These are phyloP conservation scores for Ammodytes marinus DNA, from an alignment of 2,113 vertebrate species.

Conservation along the genomic window DNA sequence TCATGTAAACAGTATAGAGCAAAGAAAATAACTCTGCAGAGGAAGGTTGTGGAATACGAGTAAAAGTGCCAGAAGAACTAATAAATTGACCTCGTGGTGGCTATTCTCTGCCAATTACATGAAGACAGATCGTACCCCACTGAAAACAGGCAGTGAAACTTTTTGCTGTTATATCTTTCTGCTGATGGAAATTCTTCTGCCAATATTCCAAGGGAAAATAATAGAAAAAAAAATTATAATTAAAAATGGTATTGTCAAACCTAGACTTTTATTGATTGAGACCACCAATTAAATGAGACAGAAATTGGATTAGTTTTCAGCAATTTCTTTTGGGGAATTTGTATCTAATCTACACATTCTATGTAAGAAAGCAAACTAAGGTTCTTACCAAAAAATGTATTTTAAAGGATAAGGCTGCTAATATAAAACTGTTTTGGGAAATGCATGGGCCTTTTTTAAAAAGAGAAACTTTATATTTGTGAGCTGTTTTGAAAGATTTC, in stretches of 20 bases:
- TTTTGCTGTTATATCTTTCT: not conserved
- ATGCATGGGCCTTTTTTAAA: not conserved
- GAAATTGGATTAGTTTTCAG: not conserved
- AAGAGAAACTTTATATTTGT: not conserved
- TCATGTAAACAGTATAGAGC: not conserved
- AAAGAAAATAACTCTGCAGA: not conserved
- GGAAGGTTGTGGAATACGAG: not conserved
- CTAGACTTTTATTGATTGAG: constrained; percentile 5
- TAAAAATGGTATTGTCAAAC: not conserved
- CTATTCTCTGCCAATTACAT: not conserved
- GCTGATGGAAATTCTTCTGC: not conserved
- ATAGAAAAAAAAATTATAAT: not conserved
- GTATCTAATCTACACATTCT: not conserved
- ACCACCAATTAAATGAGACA: not conserved
- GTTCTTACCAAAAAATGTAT: not conserved
- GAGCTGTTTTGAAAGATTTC: not conserved
- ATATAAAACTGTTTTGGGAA: not conserved
- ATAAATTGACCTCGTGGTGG: not conserved
- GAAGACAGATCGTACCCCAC: not conserved
- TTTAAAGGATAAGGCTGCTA: not conserved
- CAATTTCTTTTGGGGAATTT: not conserved
- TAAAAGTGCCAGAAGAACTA: not conserved
- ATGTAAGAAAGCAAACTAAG: not conserved
- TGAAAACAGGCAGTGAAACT: not conserved
- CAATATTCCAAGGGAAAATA: not conserved